A percentile compares a stretch with the other conserved stretches of the same genome.
Conservation (phyloP, 2,888 invertebrate genomes). For the Parnassius orleans region DNA sequence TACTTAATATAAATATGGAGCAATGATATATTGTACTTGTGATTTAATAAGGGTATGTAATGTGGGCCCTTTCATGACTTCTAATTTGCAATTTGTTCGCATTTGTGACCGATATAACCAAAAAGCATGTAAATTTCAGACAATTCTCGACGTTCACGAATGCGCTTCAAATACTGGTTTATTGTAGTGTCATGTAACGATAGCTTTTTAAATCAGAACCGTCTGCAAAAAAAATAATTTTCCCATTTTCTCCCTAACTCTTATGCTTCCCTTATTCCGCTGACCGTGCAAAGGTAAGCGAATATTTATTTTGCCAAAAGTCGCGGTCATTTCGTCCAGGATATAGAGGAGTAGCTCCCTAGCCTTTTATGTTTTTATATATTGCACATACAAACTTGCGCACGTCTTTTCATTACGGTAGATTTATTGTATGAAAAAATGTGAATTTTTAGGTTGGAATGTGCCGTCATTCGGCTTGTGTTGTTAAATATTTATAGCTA, state of each 20-base stretch:
- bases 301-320: constrained; percentile 53
- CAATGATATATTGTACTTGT: too few species aligned
- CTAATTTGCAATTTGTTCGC: too few species aligned
- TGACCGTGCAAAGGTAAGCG: constrained; percentile 38
- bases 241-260: neutral
- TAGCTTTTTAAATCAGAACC: constrained; percentile 3
- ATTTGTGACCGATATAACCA: constrained; percentile 21
- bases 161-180: constrained; percentile 3
- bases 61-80: neutral
- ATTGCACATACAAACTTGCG: constrained; percentile 33
- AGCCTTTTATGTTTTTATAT: constrained; percentile 35
- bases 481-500: too few species aligned
- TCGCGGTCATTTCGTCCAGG: constrained; percentile 51
- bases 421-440: constrained; percentile 36
- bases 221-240: neutral
- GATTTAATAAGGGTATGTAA: too few species aligned
- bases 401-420: constrained; percentile 34
- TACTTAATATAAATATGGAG: neutral
- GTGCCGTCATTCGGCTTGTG: neutral
- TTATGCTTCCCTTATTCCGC: constrained; percentile 33
- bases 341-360: constrained; percentile 49
- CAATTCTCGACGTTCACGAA: constrained; percentile 22
- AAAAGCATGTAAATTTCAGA: constrained; percentile 24
- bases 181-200: neutral
- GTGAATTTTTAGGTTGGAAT: constrained; percentile 21